These are phyloP conservation scores for Danio choprae DNA, from an alignment of 2,797 vertebrate species.

Conservation along the genomic window DNA sequence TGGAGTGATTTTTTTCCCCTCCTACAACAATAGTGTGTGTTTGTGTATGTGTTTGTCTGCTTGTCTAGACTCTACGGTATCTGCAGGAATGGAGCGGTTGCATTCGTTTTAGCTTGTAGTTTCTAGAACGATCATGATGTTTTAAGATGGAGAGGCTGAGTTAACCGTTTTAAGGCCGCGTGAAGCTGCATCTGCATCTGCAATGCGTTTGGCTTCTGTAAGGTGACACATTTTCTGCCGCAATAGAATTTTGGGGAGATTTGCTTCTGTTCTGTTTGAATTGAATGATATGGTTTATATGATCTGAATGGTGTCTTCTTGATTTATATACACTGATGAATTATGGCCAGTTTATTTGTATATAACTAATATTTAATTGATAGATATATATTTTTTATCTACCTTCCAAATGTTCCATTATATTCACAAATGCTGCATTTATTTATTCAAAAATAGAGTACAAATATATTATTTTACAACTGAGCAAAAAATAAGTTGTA, in stretches of 20 bases:
- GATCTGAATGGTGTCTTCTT: neutral
- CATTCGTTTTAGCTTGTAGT: neutral
- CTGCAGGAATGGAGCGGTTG: neutral
- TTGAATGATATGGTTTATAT: neutral
- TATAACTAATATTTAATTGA: neutral
- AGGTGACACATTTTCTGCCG: neutral
- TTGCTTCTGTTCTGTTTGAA: neutral
- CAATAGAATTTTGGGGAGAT: neutral
- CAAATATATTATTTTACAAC: neutral
- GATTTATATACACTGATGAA: neutral
- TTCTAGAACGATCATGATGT: neutral
- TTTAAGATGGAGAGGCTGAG: neutral
- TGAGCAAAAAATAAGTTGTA: too few relatives aligned
- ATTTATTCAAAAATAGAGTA: neutral
- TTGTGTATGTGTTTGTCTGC: neutral
- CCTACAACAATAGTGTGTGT: slow-evolving; percentile 29
- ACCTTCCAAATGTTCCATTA: neutral
- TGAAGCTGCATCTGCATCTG: neutral
- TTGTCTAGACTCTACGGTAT: slow-evolving; percentile 4
- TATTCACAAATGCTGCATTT: neutral
- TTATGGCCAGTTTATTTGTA: neutral
- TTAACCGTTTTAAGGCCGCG: neutral
- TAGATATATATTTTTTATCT: neutral
- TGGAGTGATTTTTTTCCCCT: slow-evolving; percentile 35
- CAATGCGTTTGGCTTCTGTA: neutral